These are phyloP conservation scores for Lanistes nyassanus DNA, from an alignment of 1,140 invertebrate genomes.

Conservation along the genomic window DNA sequence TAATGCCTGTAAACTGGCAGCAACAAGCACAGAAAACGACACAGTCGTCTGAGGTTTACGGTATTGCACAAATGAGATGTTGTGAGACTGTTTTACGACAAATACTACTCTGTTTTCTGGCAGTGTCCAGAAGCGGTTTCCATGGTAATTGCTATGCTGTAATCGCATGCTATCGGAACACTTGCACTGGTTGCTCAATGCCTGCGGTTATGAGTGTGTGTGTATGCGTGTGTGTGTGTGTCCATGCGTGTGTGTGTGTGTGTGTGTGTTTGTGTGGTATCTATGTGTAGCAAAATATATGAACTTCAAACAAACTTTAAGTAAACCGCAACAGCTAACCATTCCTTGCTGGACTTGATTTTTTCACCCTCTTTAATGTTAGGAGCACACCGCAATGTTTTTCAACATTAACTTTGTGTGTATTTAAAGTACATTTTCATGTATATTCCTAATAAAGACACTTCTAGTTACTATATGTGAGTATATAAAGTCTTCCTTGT, in stretches of 20 bases:
- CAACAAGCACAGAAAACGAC: not conserved
- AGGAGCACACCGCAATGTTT: no score
- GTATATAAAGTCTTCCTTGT: no score
- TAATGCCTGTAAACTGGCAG: not conserved
- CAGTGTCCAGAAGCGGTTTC: not conserved
- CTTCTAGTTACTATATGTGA: no score
- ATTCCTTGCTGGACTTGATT: no score
- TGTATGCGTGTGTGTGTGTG: not conserved
- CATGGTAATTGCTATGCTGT: conserved; percentile 7
- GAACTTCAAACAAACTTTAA: no score
- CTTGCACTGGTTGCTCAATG: not conserved
- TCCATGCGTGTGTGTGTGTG: not conserved
- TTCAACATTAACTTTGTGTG: no score
- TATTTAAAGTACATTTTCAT: no score
- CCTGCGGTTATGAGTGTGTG: not conserved
- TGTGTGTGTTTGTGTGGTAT: no score
- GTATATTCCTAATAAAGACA: no score
- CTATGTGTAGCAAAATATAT: no score
- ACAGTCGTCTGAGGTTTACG: not conserved
- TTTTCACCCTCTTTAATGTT: no score
- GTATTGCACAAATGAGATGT: not conserved
- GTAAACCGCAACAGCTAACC: no score
- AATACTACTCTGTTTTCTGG: not conserved
- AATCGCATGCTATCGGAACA: not conserved
- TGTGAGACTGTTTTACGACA: not conserved